phyloP scores from a whole-genome alignment of 1,140 invertebrate genomes.

The Stegodyphus dumicola region DNA sequence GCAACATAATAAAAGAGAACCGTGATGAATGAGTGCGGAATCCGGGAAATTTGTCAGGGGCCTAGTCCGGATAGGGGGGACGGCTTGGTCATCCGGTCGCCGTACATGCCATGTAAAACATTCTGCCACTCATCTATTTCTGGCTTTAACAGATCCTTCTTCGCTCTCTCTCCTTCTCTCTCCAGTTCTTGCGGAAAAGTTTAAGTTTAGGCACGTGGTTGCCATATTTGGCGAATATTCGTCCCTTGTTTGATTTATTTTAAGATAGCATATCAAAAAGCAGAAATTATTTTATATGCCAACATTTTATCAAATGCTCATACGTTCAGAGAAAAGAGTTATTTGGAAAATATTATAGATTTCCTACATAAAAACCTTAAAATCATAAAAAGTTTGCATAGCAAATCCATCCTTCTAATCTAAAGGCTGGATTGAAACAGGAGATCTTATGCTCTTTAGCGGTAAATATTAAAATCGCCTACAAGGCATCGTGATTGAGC shows the following conservation, averaged over 20 bases:
- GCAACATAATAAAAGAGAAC: constrained; percentile 54
- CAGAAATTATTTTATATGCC: no score
- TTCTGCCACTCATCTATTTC: constrained; percentile 50
- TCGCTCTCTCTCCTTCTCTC: background rate
- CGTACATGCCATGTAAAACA: constrained; percentile 57
- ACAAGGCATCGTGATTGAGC: no score
- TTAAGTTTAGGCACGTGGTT: constrained; percentile 14
- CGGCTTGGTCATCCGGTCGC: constrained; percentile 43
- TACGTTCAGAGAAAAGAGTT: no score
- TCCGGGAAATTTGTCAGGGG: constrained; percentile 56
- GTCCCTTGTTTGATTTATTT: background rate
- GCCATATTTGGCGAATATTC: constrained; percentile 19
- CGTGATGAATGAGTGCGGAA: constrained; percentile 53
- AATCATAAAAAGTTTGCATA: no score
- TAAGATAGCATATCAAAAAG: no score
- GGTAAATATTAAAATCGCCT: no score
- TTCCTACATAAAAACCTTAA: no score
- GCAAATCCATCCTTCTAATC: no score
- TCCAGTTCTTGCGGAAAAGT: constrained; percentile 21
- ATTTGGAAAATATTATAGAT: no score
- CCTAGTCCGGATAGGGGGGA: constrained; percentile 23
- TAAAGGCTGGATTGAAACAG: no score
- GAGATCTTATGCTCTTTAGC: no score
- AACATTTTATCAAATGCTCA: no score
- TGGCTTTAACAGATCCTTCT: constrained; percentile 42